Conservation (phyloP, 2,113 vertebrate species). For the Prinia subflava region DNA sequence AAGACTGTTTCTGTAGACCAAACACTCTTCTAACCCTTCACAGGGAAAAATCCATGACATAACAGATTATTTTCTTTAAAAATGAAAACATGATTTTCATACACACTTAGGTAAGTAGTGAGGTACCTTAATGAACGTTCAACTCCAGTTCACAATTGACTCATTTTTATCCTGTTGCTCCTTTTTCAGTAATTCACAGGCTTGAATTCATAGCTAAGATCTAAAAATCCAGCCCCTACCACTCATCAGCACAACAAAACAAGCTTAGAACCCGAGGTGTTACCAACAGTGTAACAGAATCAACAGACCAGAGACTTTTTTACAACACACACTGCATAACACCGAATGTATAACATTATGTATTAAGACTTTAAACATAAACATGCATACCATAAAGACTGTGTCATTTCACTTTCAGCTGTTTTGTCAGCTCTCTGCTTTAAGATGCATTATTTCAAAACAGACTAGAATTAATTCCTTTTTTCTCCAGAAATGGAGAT, state of each 20-base stretch:
- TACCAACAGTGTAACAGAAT: not conserved
- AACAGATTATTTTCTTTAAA: not conserved
- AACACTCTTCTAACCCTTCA: not conserved
- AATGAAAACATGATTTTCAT: not conserved
- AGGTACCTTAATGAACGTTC: not conserved
- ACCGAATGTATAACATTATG: not conserved
- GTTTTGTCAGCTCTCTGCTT: not conserved
- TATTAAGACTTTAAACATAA: not conserved
- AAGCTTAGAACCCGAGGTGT: not conserved
- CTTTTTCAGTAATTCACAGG: not conserved
- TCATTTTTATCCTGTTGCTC: not conserved
- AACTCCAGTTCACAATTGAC: not conserved
- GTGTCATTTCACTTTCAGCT: not conserved
- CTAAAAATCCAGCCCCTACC: not conserved
- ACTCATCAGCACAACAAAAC: not conserved
- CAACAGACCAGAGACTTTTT: not conserved
- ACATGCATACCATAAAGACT: not conserved
- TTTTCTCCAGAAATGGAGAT: not conserved
- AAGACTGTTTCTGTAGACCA: not conserved
- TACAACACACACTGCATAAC: not conserved
- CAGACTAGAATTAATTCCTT: not conserved
- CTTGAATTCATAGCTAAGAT: not conserved
- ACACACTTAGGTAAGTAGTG: not conserved
- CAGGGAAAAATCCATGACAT: not conserved
- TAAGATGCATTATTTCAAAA: not conserved